A percentile compares a stretch with the other conserved stretches of the same genome.
phyloP scores from a whole-genome alignment of 2,888 invertebrate genomes.

The Rutpela maculata region DNA sequence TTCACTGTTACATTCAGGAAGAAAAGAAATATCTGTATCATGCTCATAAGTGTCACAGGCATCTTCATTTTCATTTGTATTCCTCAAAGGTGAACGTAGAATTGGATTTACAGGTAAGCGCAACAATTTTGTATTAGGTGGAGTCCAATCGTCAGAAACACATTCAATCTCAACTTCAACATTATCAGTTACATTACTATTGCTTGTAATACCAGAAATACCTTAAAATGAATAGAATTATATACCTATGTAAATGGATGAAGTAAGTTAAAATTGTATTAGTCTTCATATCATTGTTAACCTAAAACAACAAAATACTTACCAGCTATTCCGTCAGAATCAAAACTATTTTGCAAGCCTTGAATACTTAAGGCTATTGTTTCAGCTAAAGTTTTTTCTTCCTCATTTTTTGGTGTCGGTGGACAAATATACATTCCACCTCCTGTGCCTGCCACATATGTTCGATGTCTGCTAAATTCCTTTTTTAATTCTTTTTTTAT shows the following conservation, averaged over 20 bases:
- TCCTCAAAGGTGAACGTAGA: neutral
- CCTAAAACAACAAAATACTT: no score
- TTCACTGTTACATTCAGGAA: neutral
- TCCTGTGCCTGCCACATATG: slow-evolving; percentile 12
- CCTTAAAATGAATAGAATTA: slow-evolving; percentile 16
- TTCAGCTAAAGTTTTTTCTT: slow-evolving; percentile 16
- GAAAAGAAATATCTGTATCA: slow-evolving; percentile 8
- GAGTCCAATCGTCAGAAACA: slow-evolving; percentile 13
- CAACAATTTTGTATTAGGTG: slow-evolving; percentile 8
- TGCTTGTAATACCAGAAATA: slow-evolving; percentile 3
- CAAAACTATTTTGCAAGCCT: neutral
- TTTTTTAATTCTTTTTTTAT: slow-evolving; percentile 9
- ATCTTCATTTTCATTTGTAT: slow-evolving; percentile 2
- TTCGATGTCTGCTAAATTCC: slow-evolving; percentile 13
- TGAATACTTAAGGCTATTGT: slow-evolving; percentile 16
- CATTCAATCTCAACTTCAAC: slow-evolving; percentile 4
- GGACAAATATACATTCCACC: slow-evolving; percentile 18
- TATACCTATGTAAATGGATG: no score
- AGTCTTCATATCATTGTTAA: no score
- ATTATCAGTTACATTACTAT: neutral
- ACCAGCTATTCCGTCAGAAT: no score
- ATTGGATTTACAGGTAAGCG: slow-evolving; percentile 8
- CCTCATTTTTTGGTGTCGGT: neutral
- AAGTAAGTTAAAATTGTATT: no score
- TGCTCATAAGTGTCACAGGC: neutral